Conservation (phyloP, 2,113 vertebrate species). For the Siniperca knerii region DNA sequence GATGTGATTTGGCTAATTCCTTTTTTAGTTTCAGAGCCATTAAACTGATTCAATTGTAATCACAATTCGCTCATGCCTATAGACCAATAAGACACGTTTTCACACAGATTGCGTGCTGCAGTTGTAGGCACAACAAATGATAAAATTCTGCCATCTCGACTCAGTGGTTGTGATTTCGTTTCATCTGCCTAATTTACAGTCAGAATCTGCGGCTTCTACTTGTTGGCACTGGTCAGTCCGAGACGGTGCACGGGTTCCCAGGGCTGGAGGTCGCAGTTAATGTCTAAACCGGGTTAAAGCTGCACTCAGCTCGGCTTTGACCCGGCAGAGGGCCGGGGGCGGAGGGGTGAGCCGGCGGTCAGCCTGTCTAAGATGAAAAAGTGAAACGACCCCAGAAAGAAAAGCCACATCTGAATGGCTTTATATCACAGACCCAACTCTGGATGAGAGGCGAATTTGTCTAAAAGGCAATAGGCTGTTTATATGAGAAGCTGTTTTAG, state of each 20-base stretch:
- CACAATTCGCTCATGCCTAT: no score
- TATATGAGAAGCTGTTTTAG: not conserved
- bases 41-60: no score
- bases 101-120: not conserved
- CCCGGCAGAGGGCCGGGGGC: conserved; percentile 79
- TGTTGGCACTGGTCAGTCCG: not conserved
- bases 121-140: not conserved
- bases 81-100: no score
- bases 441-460: conserved; percentile 10
- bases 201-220: not conserved
- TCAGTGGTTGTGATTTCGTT: not conserved
- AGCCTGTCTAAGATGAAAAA: conserved; percentile 86
- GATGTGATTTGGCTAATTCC: not conserved
- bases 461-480: not conserved
- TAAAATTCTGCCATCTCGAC: not conserved
- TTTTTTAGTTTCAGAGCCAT: no score
- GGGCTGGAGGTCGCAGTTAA: conserved; percentile 78
- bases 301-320: conserved; percentile 81
- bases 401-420: conserved; percentile 79
- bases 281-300: conserved; percentile 82
- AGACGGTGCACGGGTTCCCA: conserved; percentile 41
- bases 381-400: conserved; percentile 82
- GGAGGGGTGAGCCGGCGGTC: conserved; percentile 81
- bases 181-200: not conserved
- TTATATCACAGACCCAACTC: conserved; percentile 37